A percentile compares a stretch with the other conserved stretches of the same genome.
These are phyloP conservation scores for Odiellus spinosus DNA, from an alignment of 2,888 invertebrate genomes.

Conservation along the genomic window DNA sequence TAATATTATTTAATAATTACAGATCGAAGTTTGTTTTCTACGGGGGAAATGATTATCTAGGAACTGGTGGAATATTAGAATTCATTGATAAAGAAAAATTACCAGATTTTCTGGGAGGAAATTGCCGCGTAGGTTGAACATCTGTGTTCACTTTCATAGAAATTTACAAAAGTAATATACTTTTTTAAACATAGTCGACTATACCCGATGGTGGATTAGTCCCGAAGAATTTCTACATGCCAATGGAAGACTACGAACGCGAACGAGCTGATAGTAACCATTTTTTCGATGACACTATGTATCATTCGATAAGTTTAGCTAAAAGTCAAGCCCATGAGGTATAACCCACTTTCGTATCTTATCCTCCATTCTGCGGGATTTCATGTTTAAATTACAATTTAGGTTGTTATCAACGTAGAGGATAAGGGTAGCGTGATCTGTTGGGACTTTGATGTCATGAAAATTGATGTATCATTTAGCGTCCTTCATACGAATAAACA, in stretches of 20 bases:
- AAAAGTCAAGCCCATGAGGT: constrained; percentile 38
- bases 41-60: constrained; percentile 71
- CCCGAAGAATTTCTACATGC: constrained; percentile 68
- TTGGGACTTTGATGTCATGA: constrained; percentile 90
- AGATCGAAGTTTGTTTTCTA: constrained; percentile 81
- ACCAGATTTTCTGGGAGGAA: constrained; percentile 83
- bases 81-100: constrained; percentile 70
- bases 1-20: too few relatives aligned
- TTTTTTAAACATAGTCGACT: constrained; percentile 54
- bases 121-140: constrained; percentile 52
- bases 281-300: constrained; percentile 48
- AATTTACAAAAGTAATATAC: not conserved
- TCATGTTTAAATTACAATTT: not conserved
- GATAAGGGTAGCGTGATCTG: constrained; percentile 79
- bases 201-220: constrained; percentile 74
- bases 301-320: constrained; percentile 47
- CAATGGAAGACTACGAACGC: constrained; percentile 34
- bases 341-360: not conserved
- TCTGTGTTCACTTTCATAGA: not conserved
- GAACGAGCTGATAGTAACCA: constrained; percentile 28
- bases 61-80: constrained; percentile 60
- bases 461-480: constrained; percentile 71
- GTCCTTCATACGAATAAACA: constrained; percentile 39
- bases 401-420: constrained; percentile 50
- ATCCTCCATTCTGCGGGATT: not conserved